Evolutionary conservation across 2,888 invertebrate genomes (phyloP).

Genomic region (Ariolimax columbianus): DNA sequence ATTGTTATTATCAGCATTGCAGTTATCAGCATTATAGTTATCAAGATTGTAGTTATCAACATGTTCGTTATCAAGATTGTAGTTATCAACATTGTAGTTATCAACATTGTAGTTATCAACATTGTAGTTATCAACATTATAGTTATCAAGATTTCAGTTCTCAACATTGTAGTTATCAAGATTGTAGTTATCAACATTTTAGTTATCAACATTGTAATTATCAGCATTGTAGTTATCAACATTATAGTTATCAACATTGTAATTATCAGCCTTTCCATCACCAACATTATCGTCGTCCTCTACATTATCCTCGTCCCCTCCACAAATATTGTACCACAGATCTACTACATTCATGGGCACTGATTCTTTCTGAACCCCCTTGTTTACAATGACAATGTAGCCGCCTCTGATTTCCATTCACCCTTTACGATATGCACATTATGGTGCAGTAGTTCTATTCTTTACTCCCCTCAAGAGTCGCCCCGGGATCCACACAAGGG

Average conservation of each 20-base stretch:
- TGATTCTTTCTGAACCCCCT: too few species aligned
- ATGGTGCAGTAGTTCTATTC: too few species aligned
- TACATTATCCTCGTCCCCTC: too few species aligned
- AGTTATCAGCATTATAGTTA: background rate
- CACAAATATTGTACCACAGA: too few species aligned
- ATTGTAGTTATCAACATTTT: background rate
- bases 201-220: background rate
- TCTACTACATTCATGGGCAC: background rate
- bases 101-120: background rate
- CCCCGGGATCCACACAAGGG: too few species aligned
- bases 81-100: background rate
- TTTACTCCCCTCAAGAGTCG: too few species aligned
- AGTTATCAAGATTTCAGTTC: background rate
- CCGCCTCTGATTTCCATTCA: too few species aligned
- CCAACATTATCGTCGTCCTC: background rate
- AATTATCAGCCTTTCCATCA: background rate
- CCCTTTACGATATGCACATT: too few species aligned
- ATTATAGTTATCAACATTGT: background rate
- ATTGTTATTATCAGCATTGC: background rate
- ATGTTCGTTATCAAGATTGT: background rate
- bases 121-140: background rate
- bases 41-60: background rate
- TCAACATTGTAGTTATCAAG: background rate
- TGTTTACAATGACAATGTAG: too few species aligned
- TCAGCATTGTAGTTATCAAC: background rate